Base-by-base conservation (phyloP, 2,113 vertebrate species). In the Taxidea taxus region DNA sequence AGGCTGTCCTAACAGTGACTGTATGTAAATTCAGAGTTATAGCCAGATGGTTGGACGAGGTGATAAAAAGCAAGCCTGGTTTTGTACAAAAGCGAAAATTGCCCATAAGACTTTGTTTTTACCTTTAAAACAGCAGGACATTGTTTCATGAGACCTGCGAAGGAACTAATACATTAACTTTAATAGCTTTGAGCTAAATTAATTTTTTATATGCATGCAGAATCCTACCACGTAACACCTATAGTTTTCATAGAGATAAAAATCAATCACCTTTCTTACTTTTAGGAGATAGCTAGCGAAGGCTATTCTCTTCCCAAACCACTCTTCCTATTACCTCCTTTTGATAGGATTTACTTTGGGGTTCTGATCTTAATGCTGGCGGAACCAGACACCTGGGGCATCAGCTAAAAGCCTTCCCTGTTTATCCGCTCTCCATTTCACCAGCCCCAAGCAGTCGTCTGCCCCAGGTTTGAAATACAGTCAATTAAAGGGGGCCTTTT, bases 11-110 rank as follows among this genome's bases (percentile, higher is more conserved):
- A 97, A 68, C 83, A 81, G 91, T 58, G 83, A 91, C 91, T 97
- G 27, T 94, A 97, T 98, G 97, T 97, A 97, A 97, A 97, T 97
- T 98, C 97, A 92, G 75, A 96, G 96, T 97, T 95, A 87, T 49
- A 96, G 91, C 93, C 97, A 97, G 94, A 94, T 97, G 96, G 96
- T 88, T 92, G 75, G 51, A 89, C n/a, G 27, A 93, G 84, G 96
- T 96, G 96, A 97, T 93, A 97, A 97, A 98, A 97, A 93, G 47
- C 78, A 95, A 97, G 95, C 88, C 78, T 92, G 95, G 68, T 93
- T 97, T 97, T 77, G 56, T 91, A 66, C 91, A 82, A 97, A 96
- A 97, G 93, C 97, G 97, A 96, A 97, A 97, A 97, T 97, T 77
- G 94, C 92, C 94, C 60, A 2, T 92, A 97, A 97, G 96, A 94